phyloP scores from a whole-genome alignment of 1,140 invertebrate species.

The Penaeus chinensis region DNA sequence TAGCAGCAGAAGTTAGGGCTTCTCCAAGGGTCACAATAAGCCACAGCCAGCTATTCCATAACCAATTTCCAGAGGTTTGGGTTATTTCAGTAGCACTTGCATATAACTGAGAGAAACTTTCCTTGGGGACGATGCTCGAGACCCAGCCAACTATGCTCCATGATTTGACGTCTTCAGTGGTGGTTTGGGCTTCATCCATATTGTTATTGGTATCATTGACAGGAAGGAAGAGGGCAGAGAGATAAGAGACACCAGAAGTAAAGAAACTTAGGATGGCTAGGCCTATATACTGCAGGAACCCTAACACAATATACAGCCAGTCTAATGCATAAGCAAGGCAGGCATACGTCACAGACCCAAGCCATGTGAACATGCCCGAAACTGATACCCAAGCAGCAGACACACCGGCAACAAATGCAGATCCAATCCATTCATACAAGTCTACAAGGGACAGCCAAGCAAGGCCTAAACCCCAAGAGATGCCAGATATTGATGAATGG shows the following conservation, averaged over 20 bases:
- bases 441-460: background rate
- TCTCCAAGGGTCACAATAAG: conserved; percentile 37
- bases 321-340: conserved; percentile 35
- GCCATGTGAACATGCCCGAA: conserved; percentile 38
- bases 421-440: conserved; percentile 5
- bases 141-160: conserved; percentile 34
- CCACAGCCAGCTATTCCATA: conserved; percentile 50
- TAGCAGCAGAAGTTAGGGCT: conserved; percentile 11
- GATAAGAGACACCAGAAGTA: conserved; percentile 42
- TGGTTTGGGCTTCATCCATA: conserved; percentile 19
- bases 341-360: conserved; percentile 42
- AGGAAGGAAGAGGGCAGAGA: conserved; percentile 31
- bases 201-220: conserved; percentile 14
- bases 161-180: conserved; percentile 21
- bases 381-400: conserved; percentile 9
- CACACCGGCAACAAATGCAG: conserved; percentile 17
- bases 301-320: conserved; percentile 29
- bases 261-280: conserved; percentile 38
- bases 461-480: conserved; percentile 11
- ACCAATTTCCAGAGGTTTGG: conserved; percentile 26
- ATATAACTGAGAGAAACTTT: conserved; percentile 25
- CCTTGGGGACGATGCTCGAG: conserved; percentile 14
- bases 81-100: conserved; percentile 16
- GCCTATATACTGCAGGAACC: conserved; percentile 24
- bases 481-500: conserved; percentile 8